These are phyloP conservation scores for Galbula dea DNA, from an alignment of 2,113 vertebrate genomes.

Conservation along the genomic window DNA sequence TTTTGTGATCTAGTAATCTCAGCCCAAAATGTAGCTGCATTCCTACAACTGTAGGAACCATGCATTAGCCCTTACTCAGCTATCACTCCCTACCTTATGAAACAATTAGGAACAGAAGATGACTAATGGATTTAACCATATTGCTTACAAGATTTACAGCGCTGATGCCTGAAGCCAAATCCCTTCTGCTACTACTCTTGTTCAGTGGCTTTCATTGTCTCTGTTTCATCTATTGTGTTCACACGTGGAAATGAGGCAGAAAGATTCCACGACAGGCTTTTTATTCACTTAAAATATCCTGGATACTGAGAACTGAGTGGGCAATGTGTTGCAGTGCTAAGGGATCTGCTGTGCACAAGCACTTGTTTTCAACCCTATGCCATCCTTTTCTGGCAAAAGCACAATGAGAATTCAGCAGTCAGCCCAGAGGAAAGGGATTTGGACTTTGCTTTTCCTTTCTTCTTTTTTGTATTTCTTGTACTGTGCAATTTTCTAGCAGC, in stretches of 20 bases:
- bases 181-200: conserved; percentile 1
- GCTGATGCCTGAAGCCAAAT: not conserved
- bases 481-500: not conserved
- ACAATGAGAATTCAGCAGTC: not conserved
- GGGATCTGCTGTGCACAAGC: not conserved
- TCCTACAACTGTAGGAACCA: not conserved
- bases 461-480: not conserved
- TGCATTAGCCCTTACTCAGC: not conserved
- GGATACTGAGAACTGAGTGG: not conserved
- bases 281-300: not conserved
- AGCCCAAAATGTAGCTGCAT: not conserved
- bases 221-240: conserved; percentile 1
- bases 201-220: conserved; percentile 27
- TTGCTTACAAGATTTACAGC: conserved; percentile 13
- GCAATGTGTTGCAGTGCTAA: not conserved
- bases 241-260: conserved; percentile 7
- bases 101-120: not conserved
- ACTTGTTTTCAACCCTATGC: not conserved
- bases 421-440: not conserved
- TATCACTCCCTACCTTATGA: not conserved
- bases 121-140: conserved; percentile 19
- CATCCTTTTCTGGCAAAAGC: not conserved
- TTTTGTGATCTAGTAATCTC: not conserved
- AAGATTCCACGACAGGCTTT: not conserved
- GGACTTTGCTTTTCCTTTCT: rapidly evolving